Conservation (phyloP, 37 sponge, comb jelly and placozoan genomes). For the Ianthella basta region DNA sequence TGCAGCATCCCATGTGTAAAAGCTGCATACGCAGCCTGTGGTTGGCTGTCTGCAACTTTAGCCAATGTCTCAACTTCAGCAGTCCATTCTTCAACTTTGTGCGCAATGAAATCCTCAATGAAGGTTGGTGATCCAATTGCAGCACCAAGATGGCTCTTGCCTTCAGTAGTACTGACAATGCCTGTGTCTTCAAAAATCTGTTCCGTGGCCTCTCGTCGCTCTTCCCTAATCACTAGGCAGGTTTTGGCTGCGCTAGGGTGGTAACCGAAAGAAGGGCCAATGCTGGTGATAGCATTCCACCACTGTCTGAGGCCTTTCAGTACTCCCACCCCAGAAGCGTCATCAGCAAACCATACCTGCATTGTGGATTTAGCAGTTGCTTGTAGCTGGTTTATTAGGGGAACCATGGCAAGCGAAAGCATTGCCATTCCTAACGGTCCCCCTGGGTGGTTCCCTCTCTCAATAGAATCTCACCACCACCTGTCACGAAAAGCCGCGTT, state of each 20-base stretch:
- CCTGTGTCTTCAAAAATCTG: slow-evolving; percentile 3
- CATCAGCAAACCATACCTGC: slow-evolving; percentile 28
- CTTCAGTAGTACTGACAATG: slow-evolving; percentile 2
- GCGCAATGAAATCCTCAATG: not conserved
- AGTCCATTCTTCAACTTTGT: slow-evolving; percentile 12
- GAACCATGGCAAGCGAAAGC: slow-evolving; percentile 4
- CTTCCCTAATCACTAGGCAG: not conserved
- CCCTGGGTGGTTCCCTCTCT: slow-evolving; percentile 24
- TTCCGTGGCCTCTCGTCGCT: not conserved
- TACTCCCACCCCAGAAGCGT: not conserved
- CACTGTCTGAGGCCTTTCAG: not conserved
- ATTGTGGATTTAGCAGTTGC: not conserved
- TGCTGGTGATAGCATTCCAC: not conserved
- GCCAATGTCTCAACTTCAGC: slow-evolving; percentile 21
- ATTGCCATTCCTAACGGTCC: slow-evolving; percentile 22
- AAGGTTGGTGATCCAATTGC: slow-evolving; percentile 10
- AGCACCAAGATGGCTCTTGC: slow-evolving; percentile 17
- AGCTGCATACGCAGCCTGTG: slow-evolving; percentile 23
- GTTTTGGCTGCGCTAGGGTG: slow-evolving; percentile 25
- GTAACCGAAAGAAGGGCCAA: slow-evolving; percentile 27
- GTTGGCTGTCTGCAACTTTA: slow-evolving; percentile 3
- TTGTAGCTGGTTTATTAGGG: slow-evolving; percentile 7
- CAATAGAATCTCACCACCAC: slow-evolving; percentile 19
- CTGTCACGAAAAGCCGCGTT: not conserved
- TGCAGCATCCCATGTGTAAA: not conserved